Evolutionary conservation across 2,113 vertebrate genomes (phyloP).

Genomic region (Upupa epops): DNA sequence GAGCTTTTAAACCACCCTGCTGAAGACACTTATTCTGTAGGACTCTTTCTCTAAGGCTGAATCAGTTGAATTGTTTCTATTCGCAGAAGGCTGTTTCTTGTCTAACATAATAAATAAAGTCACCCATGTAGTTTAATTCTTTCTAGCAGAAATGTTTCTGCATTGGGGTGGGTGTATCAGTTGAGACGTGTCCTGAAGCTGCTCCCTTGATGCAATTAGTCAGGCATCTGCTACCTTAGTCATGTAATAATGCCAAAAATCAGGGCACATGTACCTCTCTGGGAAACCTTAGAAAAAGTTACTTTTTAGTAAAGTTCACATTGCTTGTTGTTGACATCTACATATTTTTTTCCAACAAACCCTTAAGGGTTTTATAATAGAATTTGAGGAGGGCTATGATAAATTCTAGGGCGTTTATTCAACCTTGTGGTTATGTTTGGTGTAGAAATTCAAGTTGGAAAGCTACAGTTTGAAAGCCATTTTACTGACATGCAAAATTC

Average conservation of each 20-base stretch:
- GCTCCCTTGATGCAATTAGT: not conserved
- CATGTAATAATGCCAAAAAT: not conserved
- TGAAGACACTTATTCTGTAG: not conserved
- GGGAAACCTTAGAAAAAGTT: not conserved
- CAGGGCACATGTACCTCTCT: not conserved
- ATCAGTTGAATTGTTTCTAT: not conserved
- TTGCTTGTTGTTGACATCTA: not conserved
- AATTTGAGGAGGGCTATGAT: not conserved
- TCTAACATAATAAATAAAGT: not conserved
- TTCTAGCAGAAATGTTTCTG: not conserved
- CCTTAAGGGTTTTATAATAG: not conserved
- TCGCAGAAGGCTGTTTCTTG: not conserved
- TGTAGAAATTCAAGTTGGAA: no score
- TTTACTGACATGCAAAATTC: not conserved
- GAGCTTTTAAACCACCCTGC: not conserved
- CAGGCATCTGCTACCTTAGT: not conserved
- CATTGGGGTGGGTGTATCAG: not conserved
- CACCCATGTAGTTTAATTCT: not conserved
- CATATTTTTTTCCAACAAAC: not conserved
- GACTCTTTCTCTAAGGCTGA: not conserved
- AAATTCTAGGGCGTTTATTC: not conserved
- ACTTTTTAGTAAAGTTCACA: no score
- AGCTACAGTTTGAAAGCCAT: no score
- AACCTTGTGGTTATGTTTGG: not conserved
- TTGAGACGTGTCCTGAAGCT: not conserved